A percentile compares a stretch with the other conserved stretches of the same genome.
Evolutionary conservation across 2,113 vertebrate species (phyloP).

Genomic region (Nycticorax nycticorax): DNA sequence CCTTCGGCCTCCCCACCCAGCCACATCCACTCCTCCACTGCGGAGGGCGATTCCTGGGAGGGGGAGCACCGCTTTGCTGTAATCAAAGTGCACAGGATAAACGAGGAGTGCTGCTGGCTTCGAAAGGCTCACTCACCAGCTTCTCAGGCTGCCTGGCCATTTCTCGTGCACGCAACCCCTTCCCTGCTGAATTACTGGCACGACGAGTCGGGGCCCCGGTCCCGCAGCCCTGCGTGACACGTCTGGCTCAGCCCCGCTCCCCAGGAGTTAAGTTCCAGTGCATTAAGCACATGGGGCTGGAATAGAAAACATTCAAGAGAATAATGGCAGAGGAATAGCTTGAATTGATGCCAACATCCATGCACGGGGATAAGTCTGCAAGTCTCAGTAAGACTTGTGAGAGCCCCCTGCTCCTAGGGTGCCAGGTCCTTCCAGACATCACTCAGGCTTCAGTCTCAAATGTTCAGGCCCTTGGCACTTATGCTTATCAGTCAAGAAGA

Average conservation of each 20-base stretch:
- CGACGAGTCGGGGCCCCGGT: neutral
- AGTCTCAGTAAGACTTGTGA: neutral
- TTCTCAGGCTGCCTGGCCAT: neutral
- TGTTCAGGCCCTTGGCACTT: neutral
- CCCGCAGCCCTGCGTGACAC: neutral
- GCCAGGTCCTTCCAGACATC: neutral
- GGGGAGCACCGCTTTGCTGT: neutral
- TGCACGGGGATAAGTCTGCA: neutral
- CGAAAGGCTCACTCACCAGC: neutral
- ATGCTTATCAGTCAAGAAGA: neutral
- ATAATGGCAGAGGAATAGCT: neutral
- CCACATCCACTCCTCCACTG: accelerated
- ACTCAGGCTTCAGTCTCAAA: neutral
- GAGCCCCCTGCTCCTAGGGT: neutral
- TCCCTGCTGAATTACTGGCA: neutral
- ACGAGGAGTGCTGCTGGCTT: neutral
- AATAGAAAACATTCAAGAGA: neutral
- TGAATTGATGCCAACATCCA: neutral
- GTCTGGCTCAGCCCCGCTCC: neutral
- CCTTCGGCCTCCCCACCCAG: neutral
- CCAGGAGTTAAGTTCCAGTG: neutral
- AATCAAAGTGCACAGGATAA: neutral
- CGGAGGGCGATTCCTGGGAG: neutral
- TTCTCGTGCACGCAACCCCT: neutral
- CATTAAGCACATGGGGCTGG: neutral